Percentiles rank a stretch among this genome's conserved stretches.
Conservation (phyloP, 2,797 vertebrate species). For the Cossypha dichroa region DNA sequence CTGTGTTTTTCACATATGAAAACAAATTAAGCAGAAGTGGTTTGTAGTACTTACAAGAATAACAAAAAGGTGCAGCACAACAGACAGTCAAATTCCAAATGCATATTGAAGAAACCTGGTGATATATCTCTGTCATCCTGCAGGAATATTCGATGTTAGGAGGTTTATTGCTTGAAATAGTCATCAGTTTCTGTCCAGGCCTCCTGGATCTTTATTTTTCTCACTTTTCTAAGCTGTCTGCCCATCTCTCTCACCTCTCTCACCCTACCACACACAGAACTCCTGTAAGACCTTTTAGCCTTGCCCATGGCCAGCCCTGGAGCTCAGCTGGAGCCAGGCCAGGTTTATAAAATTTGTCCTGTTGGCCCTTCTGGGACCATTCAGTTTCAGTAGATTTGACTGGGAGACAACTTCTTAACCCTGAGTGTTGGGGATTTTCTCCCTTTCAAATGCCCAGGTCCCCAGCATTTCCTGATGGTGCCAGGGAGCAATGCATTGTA, state of each 20-base stretch:
- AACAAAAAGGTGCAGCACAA: background rate
- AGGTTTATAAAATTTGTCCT: background rate
- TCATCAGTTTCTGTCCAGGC: background rate
- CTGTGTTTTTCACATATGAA: background rate
- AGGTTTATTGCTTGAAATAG: background rate
- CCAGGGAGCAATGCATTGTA: background rate
- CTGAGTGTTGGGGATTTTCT: background rate
- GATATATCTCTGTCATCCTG: background rate
- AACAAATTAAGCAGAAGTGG: background rate
- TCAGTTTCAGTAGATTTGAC: background rate
- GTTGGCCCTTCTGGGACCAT: background rate
- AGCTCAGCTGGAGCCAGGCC: background rate
- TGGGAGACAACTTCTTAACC: background rate
- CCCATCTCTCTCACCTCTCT: background rate
- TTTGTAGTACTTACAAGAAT: background rate
- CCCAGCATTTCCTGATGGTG: background rate
- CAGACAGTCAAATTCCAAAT: background rate
- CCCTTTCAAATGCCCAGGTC: background rate
- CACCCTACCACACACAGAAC: fast-evolving
- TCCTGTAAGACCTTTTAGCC: background rate
- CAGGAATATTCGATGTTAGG: background rate
- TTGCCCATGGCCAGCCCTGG: background rate
- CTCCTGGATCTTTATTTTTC: background rate
- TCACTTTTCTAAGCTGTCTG: background rate
- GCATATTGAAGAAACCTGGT: background rate